Conservation (phyloP, 2,113 vertebrate species). For the Cochlearius cochlearius region DNA sequence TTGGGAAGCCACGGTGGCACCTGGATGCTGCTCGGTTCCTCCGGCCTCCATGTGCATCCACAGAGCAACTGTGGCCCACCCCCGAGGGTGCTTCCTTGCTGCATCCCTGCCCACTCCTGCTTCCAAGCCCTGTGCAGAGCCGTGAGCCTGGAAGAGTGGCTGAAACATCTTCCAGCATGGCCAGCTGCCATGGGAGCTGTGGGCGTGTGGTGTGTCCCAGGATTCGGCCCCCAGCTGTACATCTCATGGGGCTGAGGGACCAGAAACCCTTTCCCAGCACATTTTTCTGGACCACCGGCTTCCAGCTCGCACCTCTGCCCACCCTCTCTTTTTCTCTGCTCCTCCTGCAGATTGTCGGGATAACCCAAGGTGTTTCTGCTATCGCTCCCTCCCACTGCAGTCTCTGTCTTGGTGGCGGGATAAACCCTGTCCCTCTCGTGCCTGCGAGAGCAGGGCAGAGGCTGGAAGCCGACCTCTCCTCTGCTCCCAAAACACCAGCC, state of each 20-base stretch:
- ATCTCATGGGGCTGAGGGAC: background rate
- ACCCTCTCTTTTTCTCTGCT: background rate
- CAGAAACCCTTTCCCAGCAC: background rate
- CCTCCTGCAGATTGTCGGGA: background rate
- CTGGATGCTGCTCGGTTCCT: background rate
- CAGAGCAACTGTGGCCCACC: background rate
- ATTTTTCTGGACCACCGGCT: background rate
- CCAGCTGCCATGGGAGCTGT: accelerated
- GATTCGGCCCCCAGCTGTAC: accelerated
- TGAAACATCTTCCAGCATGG: background rate
- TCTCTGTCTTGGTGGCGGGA: background rate
- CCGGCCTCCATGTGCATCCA: accelerated
- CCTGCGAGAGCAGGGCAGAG: background rate
- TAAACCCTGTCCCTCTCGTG: background rate
- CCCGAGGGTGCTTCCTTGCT: background rate
- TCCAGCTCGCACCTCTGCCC: background rate
- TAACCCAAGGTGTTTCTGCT: background rate
- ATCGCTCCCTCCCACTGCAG: background rate
- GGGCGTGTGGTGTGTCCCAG: accelerated
- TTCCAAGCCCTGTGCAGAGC: background rate
- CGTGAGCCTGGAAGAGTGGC: background rate
- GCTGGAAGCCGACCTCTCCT: background rate
- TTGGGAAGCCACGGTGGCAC: background rate
- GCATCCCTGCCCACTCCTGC: background rate
- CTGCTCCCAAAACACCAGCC: background rate